Conservation (phyloP, 2,888 invertebrate species). For the Trissonchulus latispiculum region DNA sequence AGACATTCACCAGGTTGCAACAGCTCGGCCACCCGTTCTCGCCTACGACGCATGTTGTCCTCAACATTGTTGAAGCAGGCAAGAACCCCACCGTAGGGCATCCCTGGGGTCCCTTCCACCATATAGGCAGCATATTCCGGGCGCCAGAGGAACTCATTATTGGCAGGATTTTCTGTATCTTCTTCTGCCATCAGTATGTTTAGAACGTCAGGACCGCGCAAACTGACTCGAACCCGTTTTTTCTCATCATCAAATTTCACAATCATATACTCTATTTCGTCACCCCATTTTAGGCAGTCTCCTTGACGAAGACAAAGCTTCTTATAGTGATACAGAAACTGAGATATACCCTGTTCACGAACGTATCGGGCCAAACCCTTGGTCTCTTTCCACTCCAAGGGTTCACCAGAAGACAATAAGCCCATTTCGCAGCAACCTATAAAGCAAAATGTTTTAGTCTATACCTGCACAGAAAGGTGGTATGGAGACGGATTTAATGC, state of each 20-base stretch:
- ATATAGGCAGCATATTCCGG: slow-evolving; percentile 99
- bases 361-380: slow-evolving; percentile 80
- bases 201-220: slow-evolving; percentile 59
- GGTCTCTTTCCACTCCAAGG: slow-evolving; percentile 89
- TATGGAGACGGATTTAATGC: too few species aligned
- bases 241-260: slow-evolving; percentile 82
- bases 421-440: too few species aligned
- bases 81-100: slow-evolving; percentile 71
- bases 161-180: slow-evolving; percentile 17
- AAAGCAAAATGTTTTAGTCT: too few species aligned
- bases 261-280: slow-evolving; percentile 93
- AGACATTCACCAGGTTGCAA: slow-evolving; percentile 67
- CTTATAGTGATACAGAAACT: slow-evolving; percentile 83
- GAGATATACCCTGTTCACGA: slow-evolving; percentile 77
- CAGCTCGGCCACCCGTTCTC: slow-evolving; percentile 62
- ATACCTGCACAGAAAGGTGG: too few species aligned
- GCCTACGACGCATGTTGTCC: slow-evolving; percentile 76
- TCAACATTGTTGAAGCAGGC: slow-evolving; percentile 97
- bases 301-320: slow-evolving; percentile 72
- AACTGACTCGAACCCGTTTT: slow-evolving; percentile 66
- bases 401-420: slow-evolving; percentile 81
- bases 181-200: slow-evolving; percentile 7
- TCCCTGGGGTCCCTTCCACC: slow-evolving; percentile 97
- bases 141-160: slow-evolving; percentile 72
- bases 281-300: slow-evolving; percentile 91